Percentiles rank a stretch among this genome's conserved stretches.
Evolutionary conservation across 1,140 invertebrate species (phyloP).

Genomic region (Gryon sp.): DNA sequence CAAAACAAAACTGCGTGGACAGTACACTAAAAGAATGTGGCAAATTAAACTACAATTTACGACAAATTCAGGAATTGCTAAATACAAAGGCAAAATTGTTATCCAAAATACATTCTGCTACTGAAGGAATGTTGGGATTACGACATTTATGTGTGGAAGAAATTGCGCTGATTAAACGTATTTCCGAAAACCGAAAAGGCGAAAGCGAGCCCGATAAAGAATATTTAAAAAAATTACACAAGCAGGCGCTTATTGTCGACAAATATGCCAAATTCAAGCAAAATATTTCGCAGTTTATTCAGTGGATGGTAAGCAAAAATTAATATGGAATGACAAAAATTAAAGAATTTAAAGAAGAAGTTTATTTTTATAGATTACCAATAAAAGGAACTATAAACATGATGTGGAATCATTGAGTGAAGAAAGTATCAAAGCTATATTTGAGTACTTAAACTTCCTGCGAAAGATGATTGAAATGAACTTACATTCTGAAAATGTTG

Average conservation of each 20-base stretch:
- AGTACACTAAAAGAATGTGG: slow-evolving; percentile 56
- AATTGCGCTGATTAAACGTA: slow-evolving; percentile 66
- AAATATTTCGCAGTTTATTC: slow-evolving; percentile 7
- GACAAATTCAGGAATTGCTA: slow-evolving; percentile 69
- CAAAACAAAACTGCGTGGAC: not conserved
- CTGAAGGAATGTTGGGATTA: slow-evolving; percentile 59
- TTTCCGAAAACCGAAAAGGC: slow-evolving; percentile 19
- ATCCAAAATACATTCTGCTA: slow-evolving; percentile 67
- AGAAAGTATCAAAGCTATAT: too few species aligned
- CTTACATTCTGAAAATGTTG: too few species aligned
- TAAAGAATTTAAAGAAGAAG: too few species aligned
- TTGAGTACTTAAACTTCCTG: too few species aligned
- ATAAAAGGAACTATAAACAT: not conserved
- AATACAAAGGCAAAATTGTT: slow-evolving; percentile 66
- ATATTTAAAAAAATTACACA: slow-evolving; percentile 21
- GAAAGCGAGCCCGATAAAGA: not conserved
- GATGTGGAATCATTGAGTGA: too few species aligned
- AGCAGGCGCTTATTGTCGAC: slow-evolving; percentile 5
- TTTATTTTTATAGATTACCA: not conserved
- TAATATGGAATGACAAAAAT: too few species aligned
- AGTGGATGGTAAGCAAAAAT: slow-evolving; percentile 42
- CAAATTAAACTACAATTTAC: slow-evolving; percentile 71
- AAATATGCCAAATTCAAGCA: slow-evolving; percentile 13
- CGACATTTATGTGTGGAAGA: slow-evolving; percentile 70
- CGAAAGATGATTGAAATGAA: slow-evolving; percentile 6